Conservation (phyloP, 2,797 vertebrate genomes). For the Sebastes oblongus region DNA sequence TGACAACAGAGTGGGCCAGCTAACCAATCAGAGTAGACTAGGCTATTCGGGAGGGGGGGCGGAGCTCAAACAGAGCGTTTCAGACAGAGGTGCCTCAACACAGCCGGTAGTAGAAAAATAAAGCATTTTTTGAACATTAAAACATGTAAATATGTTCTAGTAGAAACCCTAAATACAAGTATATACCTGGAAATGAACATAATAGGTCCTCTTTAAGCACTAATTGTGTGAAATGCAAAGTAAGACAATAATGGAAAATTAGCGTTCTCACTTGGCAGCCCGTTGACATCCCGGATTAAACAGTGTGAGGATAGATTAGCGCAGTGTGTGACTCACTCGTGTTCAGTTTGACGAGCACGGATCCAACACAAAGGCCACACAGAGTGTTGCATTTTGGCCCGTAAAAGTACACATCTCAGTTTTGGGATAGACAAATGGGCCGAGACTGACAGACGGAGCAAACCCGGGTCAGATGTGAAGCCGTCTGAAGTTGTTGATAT, state of each 20-base stretch:
- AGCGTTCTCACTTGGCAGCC: not conserved
- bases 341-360: not conserved
- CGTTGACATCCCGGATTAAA: not conserved
- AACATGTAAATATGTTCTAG: too few species aligned
- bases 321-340: not conserved
- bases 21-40: too few species aligned
- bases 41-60: too few species aligned
- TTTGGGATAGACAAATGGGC: conserved; percentile 9
- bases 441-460: conserved; percentile 19
- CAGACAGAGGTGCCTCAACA: too few species aligned
- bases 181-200: too few species aligned
- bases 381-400: not conserved
- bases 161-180: too few species aligned
- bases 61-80: too few species aligned
- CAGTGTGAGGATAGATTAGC: not conserved
- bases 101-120: too few species aligned
- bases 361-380: not conserved
- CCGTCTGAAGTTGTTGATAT: conserved; percentile 59
- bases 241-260: not conserved
- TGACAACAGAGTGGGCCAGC: too few species aligned
- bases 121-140: too few species aligned
- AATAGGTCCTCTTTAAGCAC: too few species aligned
- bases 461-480: conserved; percentile 33
- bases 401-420: not conserved
- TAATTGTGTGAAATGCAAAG: not conserved